Percentiles rank a stretch among this genome's conserved stretches.
Evolutionary conservation across 2,113 vertebrate species (phyloP).

Genomic region (Pampusana beccarii): DNA sequence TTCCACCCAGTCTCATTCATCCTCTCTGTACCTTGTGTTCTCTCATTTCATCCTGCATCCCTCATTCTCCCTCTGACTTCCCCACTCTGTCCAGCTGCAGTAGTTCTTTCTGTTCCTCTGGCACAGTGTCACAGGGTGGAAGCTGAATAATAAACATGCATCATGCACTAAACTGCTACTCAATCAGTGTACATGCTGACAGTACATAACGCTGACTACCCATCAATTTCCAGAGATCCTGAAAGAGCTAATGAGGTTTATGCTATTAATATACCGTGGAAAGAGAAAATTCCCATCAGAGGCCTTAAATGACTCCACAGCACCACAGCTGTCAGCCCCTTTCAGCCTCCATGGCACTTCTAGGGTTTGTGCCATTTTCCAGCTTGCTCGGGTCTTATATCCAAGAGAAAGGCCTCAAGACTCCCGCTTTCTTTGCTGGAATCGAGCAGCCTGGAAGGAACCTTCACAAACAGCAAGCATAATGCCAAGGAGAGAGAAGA

Average conservation of each 20-base stretch:
- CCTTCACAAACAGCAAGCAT: background rate
- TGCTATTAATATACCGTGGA: slow-evolving; percentile 7
- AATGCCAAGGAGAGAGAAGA: slow-evolving; percentile 54
- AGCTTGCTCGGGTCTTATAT: background rate
- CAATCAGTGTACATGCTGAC: background rate
- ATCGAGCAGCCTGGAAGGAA: slow-evolving; percentile 35
- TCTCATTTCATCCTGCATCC: background rate
- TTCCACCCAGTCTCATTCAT: background rate
- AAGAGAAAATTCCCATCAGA: slow-evolving; percentile 15
- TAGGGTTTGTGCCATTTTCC: background rate
- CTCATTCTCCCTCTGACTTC: background rate
- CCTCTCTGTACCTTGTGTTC: background rate
- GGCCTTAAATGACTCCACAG: background rate
- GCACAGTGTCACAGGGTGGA: background rate
- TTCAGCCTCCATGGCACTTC: background rate
- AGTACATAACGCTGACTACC: background rate
- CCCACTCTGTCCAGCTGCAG: background rate
- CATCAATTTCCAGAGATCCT: background rate
- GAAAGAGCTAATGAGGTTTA: slow-evolving; percentile 1
- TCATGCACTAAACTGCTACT: background rate
- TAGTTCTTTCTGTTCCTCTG: slow-evolving; percentile 20
- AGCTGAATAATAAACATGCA: background rate
- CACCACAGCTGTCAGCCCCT: background rate
- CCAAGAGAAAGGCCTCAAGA: background rate
- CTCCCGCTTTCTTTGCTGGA: background rate